These are phyloP conservation scores for Poeciliopsis gracilis DNA, from an alignment of 2,797 vertebrate genomes.

Conservation along the genomic window DNA sequence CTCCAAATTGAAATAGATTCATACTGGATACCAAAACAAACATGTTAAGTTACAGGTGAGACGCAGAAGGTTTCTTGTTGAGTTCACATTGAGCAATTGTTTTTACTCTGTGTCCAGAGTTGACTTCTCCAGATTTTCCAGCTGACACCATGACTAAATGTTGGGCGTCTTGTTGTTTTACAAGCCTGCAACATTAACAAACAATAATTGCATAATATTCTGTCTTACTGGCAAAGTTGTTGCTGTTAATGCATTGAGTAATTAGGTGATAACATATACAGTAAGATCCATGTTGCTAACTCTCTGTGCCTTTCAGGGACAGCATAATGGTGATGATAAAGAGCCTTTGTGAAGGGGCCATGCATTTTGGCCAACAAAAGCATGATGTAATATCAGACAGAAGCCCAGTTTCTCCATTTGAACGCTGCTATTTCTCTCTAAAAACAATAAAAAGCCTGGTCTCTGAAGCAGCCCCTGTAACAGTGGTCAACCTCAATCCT, in stretches of 20 bases:
- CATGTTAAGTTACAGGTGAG: conserved; percentile 58
- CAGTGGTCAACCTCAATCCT: not conserved
- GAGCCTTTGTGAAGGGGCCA: conserved; percentile 68
- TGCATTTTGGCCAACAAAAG: conserved; percentile 66
- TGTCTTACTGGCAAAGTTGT: conserved; percentile 4
- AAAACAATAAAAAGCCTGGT: conserved; percentile 30
- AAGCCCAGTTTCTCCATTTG: conserved; percentile 45
- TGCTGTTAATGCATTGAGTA: conserved; percentile 12
- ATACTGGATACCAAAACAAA: conserved; percentile 15
- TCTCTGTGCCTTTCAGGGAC: conserved; percentile 63
- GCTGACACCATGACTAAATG: not conserved
- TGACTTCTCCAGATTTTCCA: conserved; percentile 1
- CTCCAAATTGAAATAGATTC: conserved; percentile 10
- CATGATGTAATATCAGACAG: conserved; percentile 69
- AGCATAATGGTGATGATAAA: conserved; percentile 59
- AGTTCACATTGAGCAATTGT: conserved; percentile 38
- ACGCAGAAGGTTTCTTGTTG: conserved; percentile 36
- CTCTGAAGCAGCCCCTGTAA: conserved; percentile 45
- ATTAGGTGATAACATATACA: conserved; percentile 23
- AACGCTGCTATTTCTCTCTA: conserved; percentile 44
- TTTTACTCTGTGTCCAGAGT: conserved; percentile 18
- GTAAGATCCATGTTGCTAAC: conserved; percentile 37
- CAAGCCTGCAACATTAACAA: not conserved
- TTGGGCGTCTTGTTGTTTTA: not conserved
- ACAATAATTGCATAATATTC: conserved; percentile 6